Evolutionary conservation across 2,797 vertebrate species (phyloP).

Genomic region (Crocidura indochinensis): DNA sequence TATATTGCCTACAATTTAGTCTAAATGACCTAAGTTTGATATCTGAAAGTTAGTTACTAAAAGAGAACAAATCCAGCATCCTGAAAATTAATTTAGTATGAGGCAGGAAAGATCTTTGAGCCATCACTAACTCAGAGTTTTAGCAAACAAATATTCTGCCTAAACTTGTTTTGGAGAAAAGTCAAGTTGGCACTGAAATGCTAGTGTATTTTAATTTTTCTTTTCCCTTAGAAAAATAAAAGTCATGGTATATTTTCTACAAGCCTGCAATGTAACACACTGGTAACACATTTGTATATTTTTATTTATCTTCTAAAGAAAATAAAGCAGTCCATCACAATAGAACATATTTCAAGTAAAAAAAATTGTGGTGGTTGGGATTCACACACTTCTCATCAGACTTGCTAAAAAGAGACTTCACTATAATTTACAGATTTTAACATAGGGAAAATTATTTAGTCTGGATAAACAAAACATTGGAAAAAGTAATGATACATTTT

Average conservation of each 20-base stretch:
- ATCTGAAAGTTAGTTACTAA: neutral
- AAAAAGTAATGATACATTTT: conserved; percentile 47
- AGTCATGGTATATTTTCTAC: neutral
- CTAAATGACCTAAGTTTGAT: neutral
- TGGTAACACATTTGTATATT: no score
- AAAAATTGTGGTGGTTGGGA: conserved; percentile 78
- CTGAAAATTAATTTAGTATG: conserved; percentile 2
- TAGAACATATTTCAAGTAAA: conserved; percentile 71
- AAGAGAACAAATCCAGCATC: neutral
- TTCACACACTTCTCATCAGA: conserved; percentile 80
- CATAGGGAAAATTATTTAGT: conserved; percentile 86
- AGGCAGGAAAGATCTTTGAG: neutral
- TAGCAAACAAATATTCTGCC: neutral
- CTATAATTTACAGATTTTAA: conserved; percentile 68
- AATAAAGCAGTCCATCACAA: conserved; percentile 11
- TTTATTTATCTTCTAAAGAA: neutral
- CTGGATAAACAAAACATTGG: conserved; percentile 75
- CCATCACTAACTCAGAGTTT: neutral
- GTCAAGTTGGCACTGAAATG: neutral
- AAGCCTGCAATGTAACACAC: conserved; percentile 33
- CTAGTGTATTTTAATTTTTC: neutral
- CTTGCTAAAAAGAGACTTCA: neutral
- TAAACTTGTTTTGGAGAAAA: conserved; percentile 54
- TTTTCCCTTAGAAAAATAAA: neutral
- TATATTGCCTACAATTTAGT: neutral